Conservation (phyloP, 2,888 invertebrate species). For the Zele albiditarsus region DNA sequence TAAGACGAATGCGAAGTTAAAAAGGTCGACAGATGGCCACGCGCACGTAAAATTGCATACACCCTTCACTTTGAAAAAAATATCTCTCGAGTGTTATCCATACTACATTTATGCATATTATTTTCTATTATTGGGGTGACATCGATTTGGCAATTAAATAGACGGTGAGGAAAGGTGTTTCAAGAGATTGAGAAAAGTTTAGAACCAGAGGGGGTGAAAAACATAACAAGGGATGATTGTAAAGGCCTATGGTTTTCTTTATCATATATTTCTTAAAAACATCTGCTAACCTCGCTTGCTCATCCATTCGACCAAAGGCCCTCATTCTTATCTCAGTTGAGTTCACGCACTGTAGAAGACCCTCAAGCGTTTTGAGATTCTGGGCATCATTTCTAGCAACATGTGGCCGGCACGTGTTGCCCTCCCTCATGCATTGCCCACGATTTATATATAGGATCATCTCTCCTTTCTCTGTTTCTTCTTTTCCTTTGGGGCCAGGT, state of each 20-base stretch:
- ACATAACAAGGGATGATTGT: background rate
- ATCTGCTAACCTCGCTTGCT: slow-evolving; percentile 18
- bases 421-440: slow-evolving; percentile 54
- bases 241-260: background rate
- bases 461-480: slow-evolving; percentile 13
- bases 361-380: slow-evolving; percentile 58
- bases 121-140: background rate
- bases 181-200: background rate
- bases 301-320: slow-evolving; percentile 22
- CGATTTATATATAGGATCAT: slow-evolving; percentile 57
- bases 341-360: background rate
- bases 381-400: slow-evolving; percentile 65
- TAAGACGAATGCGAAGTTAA: background rate
- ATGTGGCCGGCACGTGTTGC: slow-evolving; percentile 72
- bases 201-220: slow-evolving; percentile 1
- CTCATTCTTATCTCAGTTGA: slow-evolving; percentile 26
- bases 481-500: slow-evolving; percentile 47
- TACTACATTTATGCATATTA: background rate
- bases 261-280: slow-evolving; percentile 8
- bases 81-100: background rate
- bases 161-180: background rate
- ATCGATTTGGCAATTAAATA: background rate
- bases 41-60: slow-evolving; percentile 59
- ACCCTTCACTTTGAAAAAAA: background rate
- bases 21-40: slow-evolving; percentile 67